phyloP scores from a whole-genome alignment of 1,140 invertebrate species.

The Camponotus pennsylvanicus region DNA sequence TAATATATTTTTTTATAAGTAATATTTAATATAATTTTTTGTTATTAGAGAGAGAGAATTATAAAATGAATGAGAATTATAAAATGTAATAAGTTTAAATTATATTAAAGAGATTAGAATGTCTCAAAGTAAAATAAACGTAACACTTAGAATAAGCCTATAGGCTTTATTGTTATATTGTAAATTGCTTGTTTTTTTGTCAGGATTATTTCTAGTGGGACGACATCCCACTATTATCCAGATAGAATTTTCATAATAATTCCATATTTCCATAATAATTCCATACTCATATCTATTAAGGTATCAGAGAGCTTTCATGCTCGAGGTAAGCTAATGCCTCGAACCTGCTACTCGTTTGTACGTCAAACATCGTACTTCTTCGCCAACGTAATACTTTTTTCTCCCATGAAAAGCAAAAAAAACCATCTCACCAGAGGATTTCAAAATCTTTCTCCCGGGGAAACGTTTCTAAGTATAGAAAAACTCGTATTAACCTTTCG shows the following conservation, averaged over 20 bases:
- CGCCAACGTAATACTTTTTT: conserved; percentile 20
- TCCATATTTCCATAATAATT: neutral
- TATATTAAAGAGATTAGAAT: no score
- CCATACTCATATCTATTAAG: conserved; percentile 30
- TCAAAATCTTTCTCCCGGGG: conserved; percentile 46
- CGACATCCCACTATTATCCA: conserved; percentile 14
- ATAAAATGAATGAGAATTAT: neutral
- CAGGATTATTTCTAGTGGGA: neutral
- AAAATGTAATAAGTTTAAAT: conserved; percentile 9
- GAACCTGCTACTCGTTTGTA: neutral
- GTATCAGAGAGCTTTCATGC: neutral
- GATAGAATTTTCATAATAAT: neutral
- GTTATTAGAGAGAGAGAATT: no score
- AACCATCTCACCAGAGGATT: neutral
- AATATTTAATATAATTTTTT: neutral
- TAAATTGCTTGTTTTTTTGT: conserved; percentile 16
- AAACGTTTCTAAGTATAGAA: conserved; percentile 70
- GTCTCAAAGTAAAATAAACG: neutral
- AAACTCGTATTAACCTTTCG: conserved; percentile 60
- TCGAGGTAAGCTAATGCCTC: neutral
- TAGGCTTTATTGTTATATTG: neutral
- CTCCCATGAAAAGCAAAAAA: neutral
- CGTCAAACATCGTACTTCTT: neutral
- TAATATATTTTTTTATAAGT: neutral
- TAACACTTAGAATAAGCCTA: neutral